Conservation (phyloP, 2,888 invertebrate species). For the Tipula helvola region DNA sequence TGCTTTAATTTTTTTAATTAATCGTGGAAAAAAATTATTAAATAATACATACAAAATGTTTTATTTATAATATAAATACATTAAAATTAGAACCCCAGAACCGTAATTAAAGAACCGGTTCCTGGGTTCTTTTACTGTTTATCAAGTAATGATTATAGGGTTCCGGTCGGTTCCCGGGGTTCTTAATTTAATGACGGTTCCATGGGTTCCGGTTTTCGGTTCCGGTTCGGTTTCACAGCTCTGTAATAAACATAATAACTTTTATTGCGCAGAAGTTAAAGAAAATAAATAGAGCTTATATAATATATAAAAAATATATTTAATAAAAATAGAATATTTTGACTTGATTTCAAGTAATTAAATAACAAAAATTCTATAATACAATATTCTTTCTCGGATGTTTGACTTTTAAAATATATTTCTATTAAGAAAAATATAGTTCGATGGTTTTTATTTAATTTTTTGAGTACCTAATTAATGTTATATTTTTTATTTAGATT, state of each 20-base stretch:
- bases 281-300: neutral
- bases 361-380: neutral
- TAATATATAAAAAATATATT: neutral
- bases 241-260: neutral
- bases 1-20: too few species aligned
- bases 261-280: neutral
- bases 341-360: neutral
- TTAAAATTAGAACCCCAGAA: too few species aligned
- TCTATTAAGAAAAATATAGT: neutral
- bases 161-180: too few species aligned
- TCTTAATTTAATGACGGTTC: too few species aligned
- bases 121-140: too few species aligned
- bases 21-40: too few species aligned
- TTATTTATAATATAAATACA: too few species aligned
- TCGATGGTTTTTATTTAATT: neutral
- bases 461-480: neutral
- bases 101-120: too few species aligned
- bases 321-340: neutral
- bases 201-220: too few species aligned
- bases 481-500: neutral
- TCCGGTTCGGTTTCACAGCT: too few species aligned
- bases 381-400: neutral
- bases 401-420: neutral
- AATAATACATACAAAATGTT: too few species aligned
- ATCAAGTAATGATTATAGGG: too few species aligned